These are phyloP conservation scores for Carterocephalus palaemon DNA, from an alignment of 2,888 invertebrate species.

Conservation along the genomic window DNA sequence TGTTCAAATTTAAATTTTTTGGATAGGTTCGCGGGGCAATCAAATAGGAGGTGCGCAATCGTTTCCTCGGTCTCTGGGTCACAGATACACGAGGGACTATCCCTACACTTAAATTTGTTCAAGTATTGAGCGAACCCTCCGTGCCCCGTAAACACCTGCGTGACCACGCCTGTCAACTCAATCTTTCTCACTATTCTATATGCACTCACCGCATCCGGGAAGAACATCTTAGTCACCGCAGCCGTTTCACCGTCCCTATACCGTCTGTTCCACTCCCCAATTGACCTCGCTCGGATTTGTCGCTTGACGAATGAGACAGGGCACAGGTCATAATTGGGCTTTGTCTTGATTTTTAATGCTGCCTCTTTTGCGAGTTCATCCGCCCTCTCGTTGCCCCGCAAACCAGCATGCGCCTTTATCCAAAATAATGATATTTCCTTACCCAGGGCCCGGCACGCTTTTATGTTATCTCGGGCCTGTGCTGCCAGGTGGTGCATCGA, in stretches of 20 bases:
- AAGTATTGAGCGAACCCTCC: background rate
- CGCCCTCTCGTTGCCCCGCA: too few relatives aligned
- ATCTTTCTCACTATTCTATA: background rate
- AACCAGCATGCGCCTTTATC: too few relatives aligned
- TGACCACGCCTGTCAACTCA: background rate
- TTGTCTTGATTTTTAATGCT: background rate
- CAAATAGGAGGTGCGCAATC: background rate
- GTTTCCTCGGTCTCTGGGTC: background rate
- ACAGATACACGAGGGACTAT: background rate
- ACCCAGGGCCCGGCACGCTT: too few relatives aligned
- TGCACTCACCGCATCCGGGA: background rate
- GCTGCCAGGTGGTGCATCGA: too few relatives aligned
- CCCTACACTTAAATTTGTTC: background rate
- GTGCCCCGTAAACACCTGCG: background rate
- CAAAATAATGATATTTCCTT: too few relatives aligned
- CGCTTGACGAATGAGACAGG: conserved; percentile 2
- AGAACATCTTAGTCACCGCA: background rate
- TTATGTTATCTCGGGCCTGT: too few relatives aligned
- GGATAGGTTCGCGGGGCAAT: background rate
- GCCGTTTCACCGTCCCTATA: background rate
- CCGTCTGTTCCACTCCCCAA: background rate
- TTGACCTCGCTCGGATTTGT: background rate
- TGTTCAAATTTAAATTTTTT: too few relatives aligned
- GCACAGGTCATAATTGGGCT: background rate
- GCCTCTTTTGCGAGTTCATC: too few relatives aligned